A percentile compares a stretch with the other conserved stretches of the same genome.
Conservation (phyloP, 2,113 vertebrate genomes). For the Rhinichthys klamathensis region DNA sequence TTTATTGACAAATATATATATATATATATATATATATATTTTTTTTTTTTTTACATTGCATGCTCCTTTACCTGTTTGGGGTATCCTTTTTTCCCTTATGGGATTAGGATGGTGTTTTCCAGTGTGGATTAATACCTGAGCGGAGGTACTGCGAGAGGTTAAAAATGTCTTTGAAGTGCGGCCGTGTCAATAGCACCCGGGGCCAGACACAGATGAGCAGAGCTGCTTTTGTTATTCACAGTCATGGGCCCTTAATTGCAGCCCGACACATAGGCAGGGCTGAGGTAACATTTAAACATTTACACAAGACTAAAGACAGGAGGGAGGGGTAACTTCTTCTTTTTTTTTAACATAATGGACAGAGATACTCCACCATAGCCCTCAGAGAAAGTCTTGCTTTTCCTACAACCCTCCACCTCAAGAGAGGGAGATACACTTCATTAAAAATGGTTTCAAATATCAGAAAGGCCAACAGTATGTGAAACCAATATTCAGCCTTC, state of each 20-base stretch:
- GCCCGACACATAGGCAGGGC: conserved; percentile 69
- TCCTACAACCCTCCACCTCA: not conserved
- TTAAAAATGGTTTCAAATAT: not conserved
- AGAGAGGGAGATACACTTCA: not conserved
- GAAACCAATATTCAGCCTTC: not conserved
- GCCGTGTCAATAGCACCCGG: conserved; percentile 75
- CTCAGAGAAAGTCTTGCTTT: not conserved
- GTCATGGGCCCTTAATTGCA: conserved; percentile 74
- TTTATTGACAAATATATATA: no score
- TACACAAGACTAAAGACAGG: conserved; percentile 45
- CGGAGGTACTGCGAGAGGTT: conserved; percentile 72
- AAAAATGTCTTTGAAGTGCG: conserved; percentile 80
- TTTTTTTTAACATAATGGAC: conserved; percentile 50
- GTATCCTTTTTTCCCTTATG: conserved; percentile 47
- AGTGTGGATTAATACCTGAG: conserved; percentile 82
- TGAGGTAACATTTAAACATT: conserved; percentile 62
- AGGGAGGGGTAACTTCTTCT: conserved; percentile 27
- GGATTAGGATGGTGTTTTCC: conserved; percentile 78
- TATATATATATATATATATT: no score
- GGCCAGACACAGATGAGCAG: conserved; percentile 69
- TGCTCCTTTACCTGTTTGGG: conserved; percentile 15
- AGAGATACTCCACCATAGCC: conserved; percentile 21
- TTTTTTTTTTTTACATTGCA: no score
- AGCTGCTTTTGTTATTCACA: conserved; percentile 78
- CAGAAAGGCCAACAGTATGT: not conserved